Evolutionary conservation across 2,797 vertebrate genomes (phyloP).

Genomic region (Anguilla marmorata): DNA sequence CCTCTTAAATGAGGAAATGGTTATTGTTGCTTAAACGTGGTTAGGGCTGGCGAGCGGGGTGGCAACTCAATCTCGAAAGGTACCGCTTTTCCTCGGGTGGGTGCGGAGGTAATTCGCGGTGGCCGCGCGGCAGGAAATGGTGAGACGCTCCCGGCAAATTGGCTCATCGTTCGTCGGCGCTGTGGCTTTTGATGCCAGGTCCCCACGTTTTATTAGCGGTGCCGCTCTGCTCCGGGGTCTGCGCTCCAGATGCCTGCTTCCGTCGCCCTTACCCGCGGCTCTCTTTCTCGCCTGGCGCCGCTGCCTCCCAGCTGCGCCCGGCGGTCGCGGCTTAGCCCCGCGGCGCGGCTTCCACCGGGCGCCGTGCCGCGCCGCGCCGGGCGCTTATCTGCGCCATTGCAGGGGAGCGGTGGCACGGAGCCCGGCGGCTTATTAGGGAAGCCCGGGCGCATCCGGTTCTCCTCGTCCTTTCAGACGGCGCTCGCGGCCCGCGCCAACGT

Average conservation of each 20-base stretch:
- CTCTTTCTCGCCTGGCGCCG: slow-evolving; percentile 59
- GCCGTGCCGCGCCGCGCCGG: slow-evolving; percentile 61
- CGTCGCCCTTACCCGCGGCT: slow-evolving; percentile 46
- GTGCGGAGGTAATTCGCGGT: not conserved
- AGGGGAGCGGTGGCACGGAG: slow-evolving; percentile 72
- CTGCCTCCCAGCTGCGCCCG: slow-evolving; percentile 57
- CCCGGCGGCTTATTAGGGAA: slow-evolving; percentile 75
- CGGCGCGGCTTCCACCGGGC: slow-evolving; percentile 67
- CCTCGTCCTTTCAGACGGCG: not conserved
- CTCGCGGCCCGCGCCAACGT: not conserved
- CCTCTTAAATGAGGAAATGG: slow-evolving; percentile 57
- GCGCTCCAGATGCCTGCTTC: slow-evolving; percentile 61
- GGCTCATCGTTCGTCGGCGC: not conserved
- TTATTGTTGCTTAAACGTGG: slow-evolving; percentile 55
- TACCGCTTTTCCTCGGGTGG: not conserved
- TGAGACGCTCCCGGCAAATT: not conserved
- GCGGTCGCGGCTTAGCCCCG: slow-evolving; percentile 62
- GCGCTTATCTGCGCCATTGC: slow-evolving; percentile 74
- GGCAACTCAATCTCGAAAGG: not conserved
- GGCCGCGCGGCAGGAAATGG: not conserved
- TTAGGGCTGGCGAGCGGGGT: not conserved
- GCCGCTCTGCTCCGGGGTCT: slow-evolving; percentile 43
- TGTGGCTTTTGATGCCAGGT: not conserved
- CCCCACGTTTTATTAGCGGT: not conserved
- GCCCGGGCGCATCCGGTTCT: slow-evolving; percentile 53